Evolutionary conservation across 2,113 vertebrate species (phyloP), one percentile per base, ranked within the genome.

Genomic region (Oenanthe melanoleuca): DNA sequence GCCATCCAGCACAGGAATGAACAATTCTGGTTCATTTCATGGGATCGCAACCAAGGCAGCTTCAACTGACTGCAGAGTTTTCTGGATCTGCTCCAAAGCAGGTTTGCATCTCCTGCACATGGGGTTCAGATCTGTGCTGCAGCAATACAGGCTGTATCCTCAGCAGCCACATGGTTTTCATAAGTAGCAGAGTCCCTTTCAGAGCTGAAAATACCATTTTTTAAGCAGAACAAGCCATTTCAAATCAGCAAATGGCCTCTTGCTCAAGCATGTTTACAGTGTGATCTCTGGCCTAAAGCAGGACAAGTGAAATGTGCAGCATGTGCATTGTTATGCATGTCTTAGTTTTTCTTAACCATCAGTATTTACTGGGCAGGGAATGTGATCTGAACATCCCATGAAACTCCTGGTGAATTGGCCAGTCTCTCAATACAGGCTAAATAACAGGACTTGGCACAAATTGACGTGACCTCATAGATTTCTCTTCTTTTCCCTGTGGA

Each of bases 311-410:
- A 66, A 24, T 2, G 6, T 72, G 70, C 25, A 66, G 26, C 53
- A 19, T 0, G 0, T 25, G 44, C 34, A 2, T 12, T 3, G 2
- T 34, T 87, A 57, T 52, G 14, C 10, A 1, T 7, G 33, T 53
- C 52, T 66, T 19, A 6, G 2, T 23, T 80, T 86, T 57, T 59
- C 18, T 67, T 20, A 64, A 2, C 17, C 28, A 2, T 56, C 49
- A 6, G 33, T 60, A 52, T 38, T 69, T 52, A 38, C 17, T 86
- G 18, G 55, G 67, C 47, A 31, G 53, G 49, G 37, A 67, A 59
- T n/a, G 14, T 11, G 44, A 55, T 33, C 72, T 66, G 55, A 70
- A 55, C 34, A 82, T 20, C 33, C 14, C 45, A 1, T 14, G 47
- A 67, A 84, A 29, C 12, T 55, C 31, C 16, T 16, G 40, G 55